These are phyloP conservation scores for Alectura lathami DNA, from an alignment of 2,113 vertebrate species.

Conservation along the genomic window DNA sequence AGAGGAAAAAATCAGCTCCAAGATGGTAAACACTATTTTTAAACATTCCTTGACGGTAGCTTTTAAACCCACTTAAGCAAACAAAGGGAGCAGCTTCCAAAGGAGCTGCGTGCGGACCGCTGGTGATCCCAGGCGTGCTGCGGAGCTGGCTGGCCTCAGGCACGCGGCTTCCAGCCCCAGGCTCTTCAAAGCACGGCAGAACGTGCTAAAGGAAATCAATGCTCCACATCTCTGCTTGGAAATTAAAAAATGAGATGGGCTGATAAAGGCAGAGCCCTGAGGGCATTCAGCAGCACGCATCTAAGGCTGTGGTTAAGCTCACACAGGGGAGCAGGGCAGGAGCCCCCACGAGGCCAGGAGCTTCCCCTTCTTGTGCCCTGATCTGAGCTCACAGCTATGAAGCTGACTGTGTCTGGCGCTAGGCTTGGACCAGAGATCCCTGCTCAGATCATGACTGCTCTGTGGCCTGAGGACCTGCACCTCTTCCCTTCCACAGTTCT, in stretches of 20 bases:
- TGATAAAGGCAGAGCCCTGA: background rate
- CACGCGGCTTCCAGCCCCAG: background rate
- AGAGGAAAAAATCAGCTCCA: background rate
- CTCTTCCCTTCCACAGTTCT: background rate
- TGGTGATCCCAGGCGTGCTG: background rate
- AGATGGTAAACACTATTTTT: background rate
- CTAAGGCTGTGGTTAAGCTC: background rate
- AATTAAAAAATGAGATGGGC: background rate
- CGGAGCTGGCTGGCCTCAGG: background rate
- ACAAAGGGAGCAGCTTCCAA: background rate
- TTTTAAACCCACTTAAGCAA: conserved; percentile 24
- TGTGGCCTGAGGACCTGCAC: background rate
- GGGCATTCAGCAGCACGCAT: background rate
- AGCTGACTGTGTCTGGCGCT: background rate
- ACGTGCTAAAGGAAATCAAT: background rate
- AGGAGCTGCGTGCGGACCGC: background rate
- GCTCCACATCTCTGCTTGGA: background rate
- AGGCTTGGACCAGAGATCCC: background rate
- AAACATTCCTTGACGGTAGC: background rate
- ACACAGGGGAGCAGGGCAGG: fast-evolving
- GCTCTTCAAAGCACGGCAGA: background rate
- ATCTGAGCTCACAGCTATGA: fast-evolving
- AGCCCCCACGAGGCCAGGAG: fast-evolving
- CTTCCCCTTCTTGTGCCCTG: background rate
- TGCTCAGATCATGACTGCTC: background rate